Base-by-base conservation (phyloP, 2,797 vertebrate species). In the Schizopygopsis pylzovi region DNA sequence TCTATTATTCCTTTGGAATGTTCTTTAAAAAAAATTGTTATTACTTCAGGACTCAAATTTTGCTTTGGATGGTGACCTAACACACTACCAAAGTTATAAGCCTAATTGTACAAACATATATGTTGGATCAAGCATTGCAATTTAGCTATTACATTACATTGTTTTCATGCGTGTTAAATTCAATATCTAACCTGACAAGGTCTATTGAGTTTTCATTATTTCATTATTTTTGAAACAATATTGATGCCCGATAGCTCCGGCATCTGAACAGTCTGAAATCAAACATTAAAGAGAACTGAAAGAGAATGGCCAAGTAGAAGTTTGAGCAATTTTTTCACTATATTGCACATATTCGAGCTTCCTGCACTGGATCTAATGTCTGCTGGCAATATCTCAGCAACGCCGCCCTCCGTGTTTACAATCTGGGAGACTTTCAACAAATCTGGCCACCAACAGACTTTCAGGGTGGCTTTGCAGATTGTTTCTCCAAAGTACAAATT, bases 341-440 rank as follows among this genome's bases (percentile, higher is more conserved):
- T 41, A 39, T 61, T 78, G 37, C 76, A 61, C 54, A 25, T 37
- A 59, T 78, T 78, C 7, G n/a, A 56, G 54, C 33, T 78, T 13
- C 7, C 37, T 59, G 75, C 37, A 41, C 20, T n/a, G 37, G 20
- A 41, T 78, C 3, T 78, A 78, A 77, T 77, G 75, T 37, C 52
- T 78, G 52, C 39, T 78, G 37, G 79, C 33, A 56, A 39, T 39
- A 12, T 70, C 47, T 10, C 47, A 25, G 20, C 20, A 16, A 52
- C 10, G 33, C 12, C 1, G 33, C 47, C 13, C 3, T 49, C 18
- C 45, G 20, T 81, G 37, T 41, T 41, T 43, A 61, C 76, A 78
- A 16, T 59, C 28, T 52, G 43, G 49, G 71, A 71, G 67, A 71
- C 49, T 37, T 81, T 70, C 47, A 59, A 59, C 37, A 78, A 61